Evolutionary conservation across 92 coral and sea anemone genomes (phyloP), one percentile per base, ranked within the genome.

Genomic region (Heteractis magnifica): DNA sequence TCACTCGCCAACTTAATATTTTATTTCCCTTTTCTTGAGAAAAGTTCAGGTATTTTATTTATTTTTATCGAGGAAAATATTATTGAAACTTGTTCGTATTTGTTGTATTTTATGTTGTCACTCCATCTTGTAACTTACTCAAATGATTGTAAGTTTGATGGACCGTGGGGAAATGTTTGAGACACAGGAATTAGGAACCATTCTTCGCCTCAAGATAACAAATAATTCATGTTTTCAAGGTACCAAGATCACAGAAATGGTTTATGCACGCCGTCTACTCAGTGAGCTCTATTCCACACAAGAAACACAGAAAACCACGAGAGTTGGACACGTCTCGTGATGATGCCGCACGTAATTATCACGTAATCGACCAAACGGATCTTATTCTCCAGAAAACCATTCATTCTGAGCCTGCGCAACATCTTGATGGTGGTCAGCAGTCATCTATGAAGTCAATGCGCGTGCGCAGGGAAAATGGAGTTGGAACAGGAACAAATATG

Each of bases 251-350:
- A 58, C 97, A 93, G 19, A 95, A 94, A 85, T 97, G 99, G 99
- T 97, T 88, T 52, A 90, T 97, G 90, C 99, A 97, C 79, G 97
- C 99, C 60, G 90, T 97, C 70, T 97, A 97, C 85, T 94, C 99
- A 19, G 95, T 97, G 49, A 90, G 92, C 48, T 89, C 98, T 56
- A 88, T 77, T 34, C 78, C 75, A 23, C 82, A 65, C 48, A 82
- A 76, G 53, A 86, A 86, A 72, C 81, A 87, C 44, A 70, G 87
- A 72, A 84, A 80, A 34, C 84, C 89, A 52, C 85, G 88, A 18
- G 89, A 88, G 23, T 18, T 76, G 72, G 79, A 77, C 52, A 56
- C 44, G 44, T 34, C 44, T 34, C 44, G 44, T 64, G 4, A 68
- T 79, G 52, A 41, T 49, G 59, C 82, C 79, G 7, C 59, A 62